These are phyloP conservation scores for Carassius auratus DNA, from an alignment of 2,113 vertebrate genomes.

Conservation along the genomic window DNA sequence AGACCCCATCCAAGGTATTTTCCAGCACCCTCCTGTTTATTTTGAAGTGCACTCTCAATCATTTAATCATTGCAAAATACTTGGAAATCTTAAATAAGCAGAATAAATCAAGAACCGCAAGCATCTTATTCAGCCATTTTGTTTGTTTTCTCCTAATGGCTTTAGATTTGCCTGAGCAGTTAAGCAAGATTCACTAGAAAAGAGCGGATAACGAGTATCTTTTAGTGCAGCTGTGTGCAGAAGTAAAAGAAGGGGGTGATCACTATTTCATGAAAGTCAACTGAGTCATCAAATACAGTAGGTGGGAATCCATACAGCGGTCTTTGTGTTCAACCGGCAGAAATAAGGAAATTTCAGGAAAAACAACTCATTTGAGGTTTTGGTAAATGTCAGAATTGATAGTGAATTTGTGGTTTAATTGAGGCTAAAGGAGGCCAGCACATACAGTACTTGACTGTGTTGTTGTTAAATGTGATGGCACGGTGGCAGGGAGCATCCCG, in stretches of 20 bases:
- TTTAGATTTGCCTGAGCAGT: neutral
- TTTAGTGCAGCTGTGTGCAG: slow-evolving; percentile 19
- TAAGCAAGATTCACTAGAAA: neutral
- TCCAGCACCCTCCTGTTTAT: neutral
- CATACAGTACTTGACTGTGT: neutral
- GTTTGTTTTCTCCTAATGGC: slow-evolving; percentile 15
- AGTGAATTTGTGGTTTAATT: neutral
- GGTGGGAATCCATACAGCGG: neutral
- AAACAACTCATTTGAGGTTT: neutral
- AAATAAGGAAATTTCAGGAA: neutral
- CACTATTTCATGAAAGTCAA: neutral
- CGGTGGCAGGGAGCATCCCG: neutral
- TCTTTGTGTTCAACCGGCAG: neutral
- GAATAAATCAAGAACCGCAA: neutral
- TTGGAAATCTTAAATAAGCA: neutral
- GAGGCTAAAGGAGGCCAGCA: neutral
- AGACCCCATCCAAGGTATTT: neutral
- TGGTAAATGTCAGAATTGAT: neutral
- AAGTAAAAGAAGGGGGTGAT: neutral
- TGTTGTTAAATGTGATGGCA: neutral
- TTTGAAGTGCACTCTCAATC: neutral
- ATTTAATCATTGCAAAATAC: slow-evolving; percentile 1
- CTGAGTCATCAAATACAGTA: slow-evolving; percentile 13
- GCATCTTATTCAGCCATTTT: slow-evolving; percentile 25
- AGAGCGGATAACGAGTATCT: neutral